Evolutionary conservation across 2,888 invertebrate species (phyloP).

Genomic region (Melanargia galathea): DNA sequence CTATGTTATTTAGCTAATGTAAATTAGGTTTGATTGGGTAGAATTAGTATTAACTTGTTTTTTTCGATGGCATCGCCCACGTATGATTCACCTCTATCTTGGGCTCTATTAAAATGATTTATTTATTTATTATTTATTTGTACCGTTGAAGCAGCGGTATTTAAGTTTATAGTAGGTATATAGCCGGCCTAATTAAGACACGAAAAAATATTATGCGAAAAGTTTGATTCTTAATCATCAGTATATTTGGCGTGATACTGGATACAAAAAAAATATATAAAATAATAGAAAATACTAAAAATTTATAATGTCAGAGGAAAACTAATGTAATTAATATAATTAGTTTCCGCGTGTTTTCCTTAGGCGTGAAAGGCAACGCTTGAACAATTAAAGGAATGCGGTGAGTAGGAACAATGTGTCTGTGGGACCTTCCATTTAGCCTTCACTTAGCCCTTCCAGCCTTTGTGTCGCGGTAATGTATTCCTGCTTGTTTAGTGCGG

Average conservation of each 20-base stretch:
- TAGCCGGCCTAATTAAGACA: no score
- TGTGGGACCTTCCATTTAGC: conserved; percentile 40
- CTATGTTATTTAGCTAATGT: background rate
- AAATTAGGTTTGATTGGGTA: background rate
- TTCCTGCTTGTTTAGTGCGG: conserved; percentile 30
- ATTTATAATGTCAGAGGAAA: no score
- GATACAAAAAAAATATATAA: no score
- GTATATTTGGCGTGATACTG: no score
- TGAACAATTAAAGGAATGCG: conserved; percentile 41
- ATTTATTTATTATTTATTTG: no score
- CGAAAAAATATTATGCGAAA: no score
- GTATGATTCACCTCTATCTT: background rate
- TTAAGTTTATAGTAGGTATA: no score
- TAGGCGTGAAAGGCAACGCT: conserved; percentile 34
- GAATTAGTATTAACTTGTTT: background rate
- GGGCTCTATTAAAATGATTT: no score
- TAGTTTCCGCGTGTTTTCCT: background rate
- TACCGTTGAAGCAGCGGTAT: no score
- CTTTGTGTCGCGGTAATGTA: conserved; percentile 31
- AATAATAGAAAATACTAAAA: no score
- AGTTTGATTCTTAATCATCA: no score
- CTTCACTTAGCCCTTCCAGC: conserved; percentile 27
- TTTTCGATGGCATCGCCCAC: background rate
- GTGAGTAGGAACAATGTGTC: conserved; percentile 48
- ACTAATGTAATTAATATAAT: background rate